Evolutionary conservation across 1,140 invertebrate species (phyloP), one percentile per base, ranked within the genome.

Genomic region (Drosophila varians): DNA sequence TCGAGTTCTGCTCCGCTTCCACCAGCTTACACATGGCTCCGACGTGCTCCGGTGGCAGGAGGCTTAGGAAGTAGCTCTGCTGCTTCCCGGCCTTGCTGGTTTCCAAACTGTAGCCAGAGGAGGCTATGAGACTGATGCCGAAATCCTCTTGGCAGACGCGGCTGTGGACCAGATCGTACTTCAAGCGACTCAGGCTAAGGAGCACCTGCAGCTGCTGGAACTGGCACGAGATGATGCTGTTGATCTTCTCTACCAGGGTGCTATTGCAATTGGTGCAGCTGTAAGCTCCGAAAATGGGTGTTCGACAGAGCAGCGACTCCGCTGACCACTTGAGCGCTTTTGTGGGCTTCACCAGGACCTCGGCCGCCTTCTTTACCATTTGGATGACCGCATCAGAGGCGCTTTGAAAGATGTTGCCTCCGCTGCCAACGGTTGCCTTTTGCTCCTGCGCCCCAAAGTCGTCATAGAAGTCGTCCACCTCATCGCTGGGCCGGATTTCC

Each of bases 351-450:
- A 94, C 95, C 51, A 97, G 91, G 11, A 95, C 96, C 91, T 96
- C 94, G 9, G 96, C 96, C 0, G 96, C 96, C 91, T 97, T 97
- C 83, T 97, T 97, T 4, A 98, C 96, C 52, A 98, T 96, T 54
- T 94, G 96, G 69, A 97, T 93, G 3, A 98, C 96, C 0, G 95
- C 96, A 86, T 97, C 96, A 52, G 95, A 94, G 1, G 96, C 96
- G 31, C 95, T 96, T 36, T 96, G 96, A 80, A 98, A 96, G 11
- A 98, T 91, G 91, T 97, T 97, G 51, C 92, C 97, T 66, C 92
- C 97, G 69, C 92, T 53, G 26, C 69, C 91, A 26, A 16, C 56
- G 0, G 28, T 16, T 12, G 70, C 51, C 19, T 73, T 73, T 91
- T 94, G 93, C 12, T 84, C 74, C 4, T 82, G 77, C 1, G 49